These are phyloP conservation scores for Xestia rhomboidea DNA, from an alignment of 2,888 invertebrate species.

Conservation along the genomic window DNA sequence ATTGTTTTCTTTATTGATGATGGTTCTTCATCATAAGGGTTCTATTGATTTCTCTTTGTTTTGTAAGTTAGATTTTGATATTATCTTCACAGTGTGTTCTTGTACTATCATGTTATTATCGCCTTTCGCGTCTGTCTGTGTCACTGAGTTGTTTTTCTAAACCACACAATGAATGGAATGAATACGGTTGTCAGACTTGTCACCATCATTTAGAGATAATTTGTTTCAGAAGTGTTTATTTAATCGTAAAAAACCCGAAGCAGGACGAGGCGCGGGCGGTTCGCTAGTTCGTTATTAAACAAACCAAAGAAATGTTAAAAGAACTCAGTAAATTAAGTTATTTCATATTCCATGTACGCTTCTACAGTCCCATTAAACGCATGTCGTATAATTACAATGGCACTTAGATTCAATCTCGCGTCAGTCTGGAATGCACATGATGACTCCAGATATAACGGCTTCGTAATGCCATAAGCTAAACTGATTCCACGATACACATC, in stretches of 20 bases:
- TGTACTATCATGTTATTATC: neutral
- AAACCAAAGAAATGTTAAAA: neutral
- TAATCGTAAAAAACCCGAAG: neutral
- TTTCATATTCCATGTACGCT: constrained; percentile 6
- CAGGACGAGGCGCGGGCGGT: neutral
- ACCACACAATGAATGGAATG: neutral
- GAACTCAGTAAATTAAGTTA: neutral
- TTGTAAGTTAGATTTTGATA: neutral
- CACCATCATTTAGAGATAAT: neutral
- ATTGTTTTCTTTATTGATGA: constrained; percentile 2
- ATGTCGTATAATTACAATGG: constrained; percentile 40
- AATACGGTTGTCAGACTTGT: neutral
- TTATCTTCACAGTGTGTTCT: neutral
- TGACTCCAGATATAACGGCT: constrained; percentile 45
- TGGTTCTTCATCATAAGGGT: neutral
- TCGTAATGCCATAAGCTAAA: constrained; percentile 37
- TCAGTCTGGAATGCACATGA: constrained; percentile 49
- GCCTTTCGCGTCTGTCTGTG: neutral
- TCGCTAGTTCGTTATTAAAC: neutral
- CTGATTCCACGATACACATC: constrained; percentile 17
- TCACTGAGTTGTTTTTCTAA: neutral
- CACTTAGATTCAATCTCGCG: constrained; percentile 54
- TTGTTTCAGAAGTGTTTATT: neutral
- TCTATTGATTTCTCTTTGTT: neutral
- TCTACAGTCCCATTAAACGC: neutral